Conservation (phyloP, 2,113 vertebrate genomes). For the Atlantisia rogersi region DNA sequence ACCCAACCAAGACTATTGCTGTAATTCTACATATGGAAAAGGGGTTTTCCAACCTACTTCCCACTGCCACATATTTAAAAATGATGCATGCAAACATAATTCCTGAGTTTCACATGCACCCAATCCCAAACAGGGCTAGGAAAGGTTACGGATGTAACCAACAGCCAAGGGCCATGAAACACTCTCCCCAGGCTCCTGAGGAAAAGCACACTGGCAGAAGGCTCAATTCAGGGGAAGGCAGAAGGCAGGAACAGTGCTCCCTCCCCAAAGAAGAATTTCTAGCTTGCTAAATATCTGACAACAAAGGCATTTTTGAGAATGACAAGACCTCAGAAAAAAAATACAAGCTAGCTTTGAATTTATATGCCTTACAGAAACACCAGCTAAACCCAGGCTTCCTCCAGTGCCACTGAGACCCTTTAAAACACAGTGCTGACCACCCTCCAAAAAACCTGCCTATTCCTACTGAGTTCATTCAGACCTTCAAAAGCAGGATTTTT, state of each 20-base stretch:
- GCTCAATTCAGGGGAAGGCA: background rate
- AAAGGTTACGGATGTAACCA: background rate
- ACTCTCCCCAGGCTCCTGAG: background rate
- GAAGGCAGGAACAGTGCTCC: background rate
- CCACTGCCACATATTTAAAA: background rate
- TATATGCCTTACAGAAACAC: background rate
- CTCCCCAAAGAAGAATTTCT: background rate
- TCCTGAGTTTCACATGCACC: background rate
- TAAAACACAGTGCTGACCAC: background rate
- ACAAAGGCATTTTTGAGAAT: background rate
- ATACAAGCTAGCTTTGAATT: background rate
- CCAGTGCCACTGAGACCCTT: background rate
- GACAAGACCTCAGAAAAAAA: background rate
- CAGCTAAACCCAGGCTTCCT: background rate
- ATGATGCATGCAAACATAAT: background rate
- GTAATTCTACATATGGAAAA: background rate
- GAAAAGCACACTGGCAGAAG: background rate
- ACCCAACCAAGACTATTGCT: background rate
- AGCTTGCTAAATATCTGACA: background rate
- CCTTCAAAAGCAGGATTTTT: background rate
- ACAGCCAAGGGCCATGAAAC: background rate
- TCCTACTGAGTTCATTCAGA: background rate
- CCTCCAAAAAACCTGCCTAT: background rate
- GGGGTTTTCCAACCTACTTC: background rate
- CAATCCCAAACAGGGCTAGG: background rate